phyloP scores from a whole-genome alignment of 37 sponge, comb jelly and placozoan species.

The Chondrosia reniformis region DNA sequence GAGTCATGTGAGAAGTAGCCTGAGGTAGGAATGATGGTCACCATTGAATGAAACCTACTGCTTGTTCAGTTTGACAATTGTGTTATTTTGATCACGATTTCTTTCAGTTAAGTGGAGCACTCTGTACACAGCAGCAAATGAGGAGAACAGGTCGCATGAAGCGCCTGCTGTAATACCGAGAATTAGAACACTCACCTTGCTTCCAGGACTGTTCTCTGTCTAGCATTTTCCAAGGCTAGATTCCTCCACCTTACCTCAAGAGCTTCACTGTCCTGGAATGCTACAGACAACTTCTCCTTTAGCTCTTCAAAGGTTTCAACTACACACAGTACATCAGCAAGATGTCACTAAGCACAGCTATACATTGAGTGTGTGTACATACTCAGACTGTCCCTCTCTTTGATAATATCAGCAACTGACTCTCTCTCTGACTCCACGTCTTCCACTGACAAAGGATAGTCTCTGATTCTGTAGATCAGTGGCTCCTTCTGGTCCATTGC shows the following conservation, averaged over 20 bases:
- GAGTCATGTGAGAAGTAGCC: not conserved
- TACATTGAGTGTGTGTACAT: not conserved
- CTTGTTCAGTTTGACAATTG: too few species aligned
- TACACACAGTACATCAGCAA: not conserved
- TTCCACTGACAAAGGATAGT: not conserved
- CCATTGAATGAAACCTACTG: too few species aligned
- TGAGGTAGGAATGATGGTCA: not conserved
- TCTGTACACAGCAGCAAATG: too few species aligned
- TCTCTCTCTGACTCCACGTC: not conserved
- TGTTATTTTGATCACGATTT: too few species aligned
- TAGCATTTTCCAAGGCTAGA: not conserved
- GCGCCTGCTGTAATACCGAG: too few species aligned
- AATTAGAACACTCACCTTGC: not conserved
- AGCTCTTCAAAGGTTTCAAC: not conserved
- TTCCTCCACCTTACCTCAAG: not conserved
- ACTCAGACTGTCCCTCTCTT: not conserved
- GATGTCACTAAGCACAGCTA: not conserved
- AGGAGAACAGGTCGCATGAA: too few species aligned
- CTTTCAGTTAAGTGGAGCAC: too few species aligned
- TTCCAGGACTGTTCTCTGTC: not conserved
- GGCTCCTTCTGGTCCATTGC: not conserved
- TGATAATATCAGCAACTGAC: not conserved
- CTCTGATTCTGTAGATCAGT: not conserved
- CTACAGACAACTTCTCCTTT: not conserved
- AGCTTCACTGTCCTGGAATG: not conserved